A percentile compares a stretch with the other conserved stretches of the same genome.
These are phyloP conservation scores for Nephrotoma guestfalica DNA, from an alignment of 2,888 invertebrate genomes.

Conservation along the genomic window DNA sequence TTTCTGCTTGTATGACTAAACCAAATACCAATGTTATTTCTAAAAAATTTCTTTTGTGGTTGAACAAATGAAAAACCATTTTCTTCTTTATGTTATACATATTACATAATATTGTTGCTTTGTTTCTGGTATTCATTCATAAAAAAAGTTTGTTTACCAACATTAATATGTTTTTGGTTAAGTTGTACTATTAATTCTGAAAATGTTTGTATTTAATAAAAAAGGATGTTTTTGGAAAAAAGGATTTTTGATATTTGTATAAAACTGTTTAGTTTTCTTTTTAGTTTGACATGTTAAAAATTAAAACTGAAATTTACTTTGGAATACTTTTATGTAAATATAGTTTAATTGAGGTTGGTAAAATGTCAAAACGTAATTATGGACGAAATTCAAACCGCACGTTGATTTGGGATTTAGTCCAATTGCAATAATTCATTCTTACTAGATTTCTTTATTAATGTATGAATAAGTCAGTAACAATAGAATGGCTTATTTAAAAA, in stretches of 20 bases:
- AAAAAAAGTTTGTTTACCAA: neutral
- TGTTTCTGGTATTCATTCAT: neutral
- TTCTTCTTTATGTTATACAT: neutral
- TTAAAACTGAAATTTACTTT: neutral
- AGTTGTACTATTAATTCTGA: neutral
- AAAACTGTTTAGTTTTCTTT: neutral
- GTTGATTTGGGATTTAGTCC: no score
- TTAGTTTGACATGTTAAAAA: neutral
- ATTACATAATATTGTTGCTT: neutral
- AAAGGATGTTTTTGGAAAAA: neutral
- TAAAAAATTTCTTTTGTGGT: neutral
- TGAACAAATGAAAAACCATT: neutral
- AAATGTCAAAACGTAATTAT: neutral
- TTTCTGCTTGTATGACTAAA: neutral
- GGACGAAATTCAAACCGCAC: no score
- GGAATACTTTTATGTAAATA: neutral
- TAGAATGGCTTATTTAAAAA: neutral
- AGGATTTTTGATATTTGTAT: neutral
- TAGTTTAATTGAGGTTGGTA: neutral
- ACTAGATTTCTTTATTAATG: no score
- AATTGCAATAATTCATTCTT: no score
- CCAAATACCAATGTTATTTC: neutral
- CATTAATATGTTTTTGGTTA: neutral
- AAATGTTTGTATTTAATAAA: neutral
- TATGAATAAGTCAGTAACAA: no score